A percentile compares a stretch with the other conserved stretches of the same genome.
Evolutionary conservation across 2,888 invertebrate genomes (phyloP).

Genomic region (Neoitamus cyanurus): DNA sequence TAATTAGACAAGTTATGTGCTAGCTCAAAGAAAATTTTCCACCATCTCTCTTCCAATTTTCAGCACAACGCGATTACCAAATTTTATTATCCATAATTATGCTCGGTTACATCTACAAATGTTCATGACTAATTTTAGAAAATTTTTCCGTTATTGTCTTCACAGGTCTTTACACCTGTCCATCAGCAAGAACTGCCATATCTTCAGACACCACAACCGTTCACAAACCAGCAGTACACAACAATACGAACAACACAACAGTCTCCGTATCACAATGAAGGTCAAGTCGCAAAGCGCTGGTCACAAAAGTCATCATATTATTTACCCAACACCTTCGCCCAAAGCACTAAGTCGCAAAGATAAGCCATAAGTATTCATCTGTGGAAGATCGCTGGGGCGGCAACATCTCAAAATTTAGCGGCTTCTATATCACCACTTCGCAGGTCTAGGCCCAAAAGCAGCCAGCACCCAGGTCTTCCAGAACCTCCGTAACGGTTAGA

Average conservation of each 20-base stretch:
- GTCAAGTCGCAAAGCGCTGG: background rate
- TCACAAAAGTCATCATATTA: slow-evolving; percentile 31
- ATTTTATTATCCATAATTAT: background rate
- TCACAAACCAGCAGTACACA: slow-evolving; percentile 8
- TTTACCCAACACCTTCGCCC: background rate
- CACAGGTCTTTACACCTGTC: background rate
- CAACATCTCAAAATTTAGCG: background rate
- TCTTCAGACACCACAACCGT: slow-evolving; percentile 7
- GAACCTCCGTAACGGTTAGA: background rate
- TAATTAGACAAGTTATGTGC: background rate
- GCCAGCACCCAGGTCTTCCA: background rate
- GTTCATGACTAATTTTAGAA: background rate
- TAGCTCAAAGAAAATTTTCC: background rate
- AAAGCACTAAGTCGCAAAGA: slow-evolving; percentile 29
- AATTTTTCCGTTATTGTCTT: background rate
- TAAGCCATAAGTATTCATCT: slow-evolving; percentile 27
- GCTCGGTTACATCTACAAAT: background rate
- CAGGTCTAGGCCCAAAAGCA: background rate
- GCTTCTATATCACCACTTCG: slow-evolving; percentile 18
- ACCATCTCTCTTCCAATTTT: background rate
- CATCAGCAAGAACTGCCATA: slow-evolving; percentile 26
- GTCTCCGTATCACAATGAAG: background rate
- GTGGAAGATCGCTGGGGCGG: background rate
- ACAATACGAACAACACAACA: slow-evolving; percentile 6
- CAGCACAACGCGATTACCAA: background rate